Conservation (phyloP, 1,140 invertebrate genomes). For the Platyura marginata region DNA sequence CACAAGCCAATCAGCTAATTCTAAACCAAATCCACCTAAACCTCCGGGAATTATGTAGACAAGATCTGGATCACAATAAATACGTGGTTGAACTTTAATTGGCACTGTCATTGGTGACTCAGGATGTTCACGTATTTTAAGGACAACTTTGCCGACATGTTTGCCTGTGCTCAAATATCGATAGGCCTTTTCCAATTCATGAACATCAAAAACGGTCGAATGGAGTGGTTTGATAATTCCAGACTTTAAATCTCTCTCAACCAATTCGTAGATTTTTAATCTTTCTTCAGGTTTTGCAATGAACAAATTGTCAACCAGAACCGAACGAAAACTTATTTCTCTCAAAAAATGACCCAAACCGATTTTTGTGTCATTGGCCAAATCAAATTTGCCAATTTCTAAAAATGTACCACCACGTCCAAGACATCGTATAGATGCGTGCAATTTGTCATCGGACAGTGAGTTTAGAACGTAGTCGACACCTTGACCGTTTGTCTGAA, state of each 20-base stretch:
- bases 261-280: conserved; percentile 14
- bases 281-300: conserved; percentile 12
- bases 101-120: conserved; percentile 14
- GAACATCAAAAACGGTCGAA: conserved; percentile 33
- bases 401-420: conserved; percentile 45
- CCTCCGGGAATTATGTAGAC: conserved; percentile 49
- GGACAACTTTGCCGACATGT: conserved; percentile 67
- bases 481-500: conserved; percentile 36
- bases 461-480: conserved; percentile 51
- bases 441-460: conserved; percentile 44
- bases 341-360: conserved; percentile 58
- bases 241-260: conserved; percentile 39
- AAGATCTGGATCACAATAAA: conserved; percentile 25
- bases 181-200: conserved; percentile 47
- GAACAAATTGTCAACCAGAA: conserved; percentile 64
- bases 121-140: conserved; percentile 12
- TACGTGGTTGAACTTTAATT: conserved; percentile 18
- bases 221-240: conserved; percentile 45
- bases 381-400: conserved; percentile 66
- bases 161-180: conserved; percentile 66
- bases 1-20: conserved; percentile 73
- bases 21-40: conserved; percentile 81
- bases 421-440: conserved; percentile 60
- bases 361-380: conserved; percentile 35
- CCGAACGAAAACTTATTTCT: conserved; percentile 74